These are phyloP conservation scores for Psephotus haematonotus DNA, from an alignment of 2,113 vertebrate species.

Conservation along the genomic window DNA sequence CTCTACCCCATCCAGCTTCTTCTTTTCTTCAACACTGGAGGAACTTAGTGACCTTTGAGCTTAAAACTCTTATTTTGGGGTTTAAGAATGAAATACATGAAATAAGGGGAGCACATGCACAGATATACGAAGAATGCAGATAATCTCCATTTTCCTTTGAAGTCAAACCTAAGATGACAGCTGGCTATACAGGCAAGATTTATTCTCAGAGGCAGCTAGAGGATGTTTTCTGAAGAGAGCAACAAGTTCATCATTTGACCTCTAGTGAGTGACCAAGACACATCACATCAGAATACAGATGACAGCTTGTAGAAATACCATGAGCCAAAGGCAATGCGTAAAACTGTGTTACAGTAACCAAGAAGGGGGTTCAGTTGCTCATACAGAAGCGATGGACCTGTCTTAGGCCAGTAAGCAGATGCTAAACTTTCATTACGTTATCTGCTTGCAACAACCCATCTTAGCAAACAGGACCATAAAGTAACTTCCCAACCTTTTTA, in stretches of 20 bases:
- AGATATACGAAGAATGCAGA: background rate
- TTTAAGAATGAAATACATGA: background rate
- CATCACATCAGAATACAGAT: background rate
- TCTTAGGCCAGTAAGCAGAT: background rate
- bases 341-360: background rate
- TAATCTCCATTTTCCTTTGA: background rate
- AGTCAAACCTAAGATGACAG: background rate
- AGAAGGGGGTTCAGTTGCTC: background rate
- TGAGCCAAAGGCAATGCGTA: background rate
- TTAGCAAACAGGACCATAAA: background rate
- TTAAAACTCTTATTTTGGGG: background rate
- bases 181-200: background rate
- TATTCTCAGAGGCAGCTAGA: background rate
- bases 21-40: background rate
- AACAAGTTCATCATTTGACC: background rate
- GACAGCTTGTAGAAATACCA: background rate
- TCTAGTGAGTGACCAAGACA: background rate
- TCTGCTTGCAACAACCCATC: background rate
- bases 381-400: background rate
- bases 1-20: background rate
- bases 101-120: background rate
- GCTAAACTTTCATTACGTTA: background rate
- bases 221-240: background rate
- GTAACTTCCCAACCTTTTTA: background rate
- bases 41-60: background rate